Conservation (phyloP, 2,797 vertebrate species). For the Macropodus opercularis region DNA sequence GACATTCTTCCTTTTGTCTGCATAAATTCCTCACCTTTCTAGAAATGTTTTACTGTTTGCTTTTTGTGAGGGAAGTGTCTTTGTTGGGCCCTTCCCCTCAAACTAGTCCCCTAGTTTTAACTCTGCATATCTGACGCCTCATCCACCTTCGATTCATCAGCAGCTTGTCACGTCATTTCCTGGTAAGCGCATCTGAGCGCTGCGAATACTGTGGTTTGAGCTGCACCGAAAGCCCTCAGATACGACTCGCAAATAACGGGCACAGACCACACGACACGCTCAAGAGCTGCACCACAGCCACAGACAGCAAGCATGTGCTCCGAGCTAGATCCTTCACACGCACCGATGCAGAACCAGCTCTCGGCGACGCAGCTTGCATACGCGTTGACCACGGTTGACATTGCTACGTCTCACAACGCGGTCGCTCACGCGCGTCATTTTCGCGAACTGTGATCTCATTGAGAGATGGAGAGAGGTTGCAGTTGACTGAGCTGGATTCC, state of each 20-base stretch:
- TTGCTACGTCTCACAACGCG: constrained; percentile 37
- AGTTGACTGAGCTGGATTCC: constrained; percentile 45
- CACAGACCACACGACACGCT: not conserved
- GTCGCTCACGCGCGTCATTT: constrained; percentile 6
- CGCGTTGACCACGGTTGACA: constrained; percentile 20
- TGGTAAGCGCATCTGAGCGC: not conserved
- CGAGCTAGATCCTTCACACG: too few relatives aligned
- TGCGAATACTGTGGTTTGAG: constrained; percentile 43
- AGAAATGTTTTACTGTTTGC: too few relatives aligned
- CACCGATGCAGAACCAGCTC: not conserved
- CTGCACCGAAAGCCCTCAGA: not conserved
- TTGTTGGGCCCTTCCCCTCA: not conserved
- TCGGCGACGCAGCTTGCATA: not conserved
- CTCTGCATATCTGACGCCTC: constrained; percentile 13
- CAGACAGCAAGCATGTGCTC: constrained; percentile 6
- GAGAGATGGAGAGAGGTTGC: constrained; percentile 22
- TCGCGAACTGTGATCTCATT: too few relatives aligned
- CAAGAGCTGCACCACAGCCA: not conserved
- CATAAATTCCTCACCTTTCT: too few relatives aligned
- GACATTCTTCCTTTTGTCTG: too few relatives aligned
- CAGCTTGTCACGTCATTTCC: constrained; percentile 41
- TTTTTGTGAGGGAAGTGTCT: too few relatives aligned
- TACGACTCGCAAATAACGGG: constrained; percentile 23
- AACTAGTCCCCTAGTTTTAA: too few relatives aligned
- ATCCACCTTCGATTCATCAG: not conserved